Evolutionary conservation across 2,888 invertebrate genomes (phyloP).

Genomic region (Phytoseiulus persimilis): DNA sequence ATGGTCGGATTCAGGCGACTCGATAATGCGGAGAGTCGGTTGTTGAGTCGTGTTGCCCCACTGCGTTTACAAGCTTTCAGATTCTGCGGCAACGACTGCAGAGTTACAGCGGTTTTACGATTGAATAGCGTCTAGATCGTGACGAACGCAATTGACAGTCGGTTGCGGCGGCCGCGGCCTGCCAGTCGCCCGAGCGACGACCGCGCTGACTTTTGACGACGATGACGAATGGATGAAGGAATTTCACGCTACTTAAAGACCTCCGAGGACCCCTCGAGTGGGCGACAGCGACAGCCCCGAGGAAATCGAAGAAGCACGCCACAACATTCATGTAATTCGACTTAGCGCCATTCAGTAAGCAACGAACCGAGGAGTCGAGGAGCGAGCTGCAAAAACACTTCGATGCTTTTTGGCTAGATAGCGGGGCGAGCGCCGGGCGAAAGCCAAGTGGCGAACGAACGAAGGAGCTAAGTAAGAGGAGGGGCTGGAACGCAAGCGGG

Average conservation of each 20-base stretch:
- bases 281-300: neutral
- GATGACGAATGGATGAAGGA: neutral
- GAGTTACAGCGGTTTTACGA: neutral
- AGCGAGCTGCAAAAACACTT: neutral
- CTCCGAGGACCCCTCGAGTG: neutral
- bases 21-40: neutral
- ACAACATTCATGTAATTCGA: neutral
- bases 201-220: neutral
- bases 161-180: neutral
- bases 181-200: neutral
- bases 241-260: neutral
- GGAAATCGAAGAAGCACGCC: neutral
- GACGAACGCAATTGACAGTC: slow-evolving; percentile 5
- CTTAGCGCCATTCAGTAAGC: neutral
- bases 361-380: neutral
- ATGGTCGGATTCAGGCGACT: neutral
- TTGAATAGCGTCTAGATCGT: neutral
- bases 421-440: neutral
- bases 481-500: neutral
- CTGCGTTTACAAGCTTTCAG: neutral
- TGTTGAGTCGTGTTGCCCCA: neutral
- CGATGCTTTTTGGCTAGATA: neutral
- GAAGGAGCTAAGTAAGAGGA: neutral
- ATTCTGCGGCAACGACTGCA: neutral
- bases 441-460: neutral